Conservation (phyloP, 2,888 invertebrate species). For the Heliconius sara region DNA sequence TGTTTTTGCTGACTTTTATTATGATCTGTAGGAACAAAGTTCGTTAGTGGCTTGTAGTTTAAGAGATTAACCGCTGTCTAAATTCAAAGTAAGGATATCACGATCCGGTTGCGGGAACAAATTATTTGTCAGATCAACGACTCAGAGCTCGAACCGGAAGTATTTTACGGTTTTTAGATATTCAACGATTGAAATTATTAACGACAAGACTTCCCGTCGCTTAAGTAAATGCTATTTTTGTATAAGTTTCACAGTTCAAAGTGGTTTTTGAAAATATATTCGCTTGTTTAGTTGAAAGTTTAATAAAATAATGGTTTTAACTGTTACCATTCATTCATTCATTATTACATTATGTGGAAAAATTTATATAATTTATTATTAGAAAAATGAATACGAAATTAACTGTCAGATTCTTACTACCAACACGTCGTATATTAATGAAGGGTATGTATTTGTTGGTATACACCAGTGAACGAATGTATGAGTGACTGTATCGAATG, state of each 20-base stretch:
- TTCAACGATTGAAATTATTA: slow-evolving; percentile 4
- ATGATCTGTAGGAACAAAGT: background rate
- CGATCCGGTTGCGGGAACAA: background rate
- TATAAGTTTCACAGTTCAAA: background rate
- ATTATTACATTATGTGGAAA: too few relatives aligned
- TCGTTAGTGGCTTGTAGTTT: slow-evolving; percentile 21
- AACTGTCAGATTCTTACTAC: too few relatives aligned
- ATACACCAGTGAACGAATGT: too few relatives aligned
- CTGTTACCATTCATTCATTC: too few relatives aligned
- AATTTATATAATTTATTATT: too few relatives aligned
- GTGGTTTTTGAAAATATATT: background rate
- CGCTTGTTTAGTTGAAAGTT: background rate
- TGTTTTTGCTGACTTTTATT: too few relatives aligned
- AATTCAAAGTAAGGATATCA: background rate
- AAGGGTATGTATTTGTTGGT: too few relatives aligned
- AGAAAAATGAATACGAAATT: too few relatives aligned
- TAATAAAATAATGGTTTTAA: background rate
- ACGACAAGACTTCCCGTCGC: background rate
- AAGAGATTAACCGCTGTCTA: slow-evolving; percentile 11
- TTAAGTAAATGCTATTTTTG: background rate
- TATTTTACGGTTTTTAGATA: background rate
- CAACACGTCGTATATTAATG: too few relatives aligned
- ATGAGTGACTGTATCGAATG: too few relatives aligned
- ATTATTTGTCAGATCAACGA: slow-evolving; percentile 19
- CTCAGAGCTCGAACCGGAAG: background rate